Evolutionary conservation across 2,888 invertebrate genomes (phyloP), one percentile per base, ranked within the genome.

Genomic region (Leucophenga maculata): DNA sequence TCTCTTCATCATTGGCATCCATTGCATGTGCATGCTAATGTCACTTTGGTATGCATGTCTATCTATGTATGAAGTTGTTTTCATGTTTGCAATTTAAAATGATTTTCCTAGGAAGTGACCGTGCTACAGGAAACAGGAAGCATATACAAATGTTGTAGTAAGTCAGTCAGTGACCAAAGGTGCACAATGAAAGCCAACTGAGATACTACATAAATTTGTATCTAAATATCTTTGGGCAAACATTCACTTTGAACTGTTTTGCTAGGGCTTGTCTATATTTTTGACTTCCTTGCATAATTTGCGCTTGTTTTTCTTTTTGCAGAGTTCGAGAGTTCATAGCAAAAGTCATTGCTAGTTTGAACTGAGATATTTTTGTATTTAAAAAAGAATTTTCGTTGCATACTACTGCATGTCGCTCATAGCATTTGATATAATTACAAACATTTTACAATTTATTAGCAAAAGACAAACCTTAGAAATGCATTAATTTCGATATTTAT

Each of bases 111-210:
- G 83, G 80, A 80, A 81, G 77, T 77, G 73, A 70, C 78, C 77
- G 72, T 80, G 83, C 79, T 83, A 81, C 81, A 72, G 74, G 80
- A 78, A 83, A 77, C 80, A 80, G 80, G 80, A 80, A 82, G 74
- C 73, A 72, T 73, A 72, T 71, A 74, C 70, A 71, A 70, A 50
- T 70, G 69, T 64, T 55, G 13, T 9, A 26, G 16, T 31, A 26
- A 50, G 71, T 64, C 60, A 74, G 72, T 73, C 73, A 77, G 72
- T 74, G 75, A 67, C 74, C 72, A 73, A 73, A 70, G 71, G 70
- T 69, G 59, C 14, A 68, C 65, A 69, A 44, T 3, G 18, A 46
- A 67, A 73, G 75, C 71, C 75, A 77, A 75, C 77, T 76, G 69
- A 59, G 73, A 64, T 73, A 74, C 50, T 18, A 18, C 50, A 50